phyloP scores from a whole-genome alignment of 2,888 invertebrate species.

The Neoitamus cyanurus region DNA sequence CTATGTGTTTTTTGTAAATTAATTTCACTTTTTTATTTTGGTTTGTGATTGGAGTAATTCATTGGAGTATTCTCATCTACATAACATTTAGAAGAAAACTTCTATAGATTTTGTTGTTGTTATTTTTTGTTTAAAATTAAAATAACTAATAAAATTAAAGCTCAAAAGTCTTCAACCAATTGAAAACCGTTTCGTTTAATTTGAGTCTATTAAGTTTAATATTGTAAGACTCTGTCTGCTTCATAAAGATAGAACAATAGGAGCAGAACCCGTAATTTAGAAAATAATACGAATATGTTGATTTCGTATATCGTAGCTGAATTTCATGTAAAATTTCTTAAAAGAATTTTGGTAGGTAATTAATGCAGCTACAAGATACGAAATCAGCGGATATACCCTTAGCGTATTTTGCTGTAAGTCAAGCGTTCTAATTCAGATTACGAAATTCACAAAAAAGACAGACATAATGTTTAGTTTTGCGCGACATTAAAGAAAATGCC shows the following conservation, averaged over 20 bases:
- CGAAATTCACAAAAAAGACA: no score
- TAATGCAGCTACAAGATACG: no score
- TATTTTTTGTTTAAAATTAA: not conserved
- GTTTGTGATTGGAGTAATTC: not conserved
- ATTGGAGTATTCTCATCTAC: not conserved
- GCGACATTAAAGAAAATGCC: no score
- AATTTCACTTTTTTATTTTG: not conserved
- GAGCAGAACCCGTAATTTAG: no score
- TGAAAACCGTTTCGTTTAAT: not conserved
- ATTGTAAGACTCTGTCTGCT: no score
- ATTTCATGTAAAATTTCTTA: not conserved
- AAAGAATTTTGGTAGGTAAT: no score
- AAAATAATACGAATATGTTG: not conserved
- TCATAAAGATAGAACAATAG: no score
- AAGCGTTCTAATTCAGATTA: no score
- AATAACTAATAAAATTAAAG: not conserved
- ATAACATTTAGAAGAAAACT: not conserved
- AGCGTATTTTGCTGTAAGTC: no score
- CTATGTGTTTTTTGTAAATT: not conserved
- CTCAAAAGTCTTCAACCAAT: not conserved
- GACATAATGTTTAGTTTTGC: no score
- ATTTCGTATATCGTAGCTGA: not conserved
- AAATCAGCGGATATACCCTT: no score
- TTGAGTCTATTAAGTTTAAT: not conserved
- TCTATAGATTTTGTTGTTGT: not conserved